These are phyloP conservation scores for Lycia hirtaria DNA, from an alignment of 2,888 invertebrate species.

Conservation along the genomic window DNA sequence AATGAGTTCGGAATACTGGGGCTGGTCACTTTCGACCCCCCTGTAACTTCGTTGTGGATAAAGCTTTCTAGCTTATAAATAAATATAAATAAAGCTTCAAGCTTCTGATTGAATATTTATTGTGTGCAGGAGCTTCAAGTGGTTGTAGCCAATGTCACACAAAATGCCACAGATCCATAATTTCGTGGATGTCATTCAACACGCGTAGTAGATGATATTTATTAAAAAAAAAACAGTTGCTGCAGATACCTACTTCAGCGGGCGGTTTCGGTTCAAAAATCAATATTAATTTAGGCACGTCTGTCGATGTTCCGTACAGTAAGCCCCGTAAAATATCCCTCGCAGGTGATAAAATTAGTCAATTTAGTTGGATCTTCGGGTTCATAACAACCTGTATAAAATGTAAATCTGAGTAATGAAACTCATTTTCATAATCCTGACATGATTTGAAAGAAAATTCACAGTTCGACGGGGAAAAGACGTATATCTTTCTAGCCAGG, in stretches of 20 bases:
- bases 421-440: slow-evolving; percentile 5
- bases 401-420: slow-evolving; percentile 5
- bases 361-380: slow-evolving; percentile 9
- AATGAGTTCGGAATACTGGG: no score
- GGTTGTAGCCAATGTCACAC: no score
- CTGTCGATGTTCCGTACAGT: neutral
- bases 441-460: slow-evolving; percentile 7
- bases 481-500: neutral
- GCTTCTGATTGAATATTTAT: no score
- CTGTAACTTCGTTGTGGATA: no score
- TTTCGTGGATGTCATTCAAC: no score
- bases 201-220: no score
- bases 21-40: no score
- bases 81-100: no score
- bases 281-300: slow-evolving; percentile 1
- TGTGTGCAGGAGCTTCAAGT: no score
- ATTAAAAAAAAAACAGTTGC: no score
- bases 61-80: no score
- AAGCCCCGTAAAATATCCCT: neutral
- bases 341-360: slow-evolving; percentile 17
- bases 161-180: no score
- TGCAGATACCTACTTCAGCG: neutral
- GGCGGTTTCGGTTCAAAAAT: neutral
- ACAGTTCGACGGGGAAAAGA: neutral
- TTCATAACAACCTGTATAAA: slow-evolving; percentile 6